These are phyloP conservation scores for Nothobranchius kuhntae DNA, from an alignment of 2,113 vertebrate species.

Conservation along the genomic window DNA sequence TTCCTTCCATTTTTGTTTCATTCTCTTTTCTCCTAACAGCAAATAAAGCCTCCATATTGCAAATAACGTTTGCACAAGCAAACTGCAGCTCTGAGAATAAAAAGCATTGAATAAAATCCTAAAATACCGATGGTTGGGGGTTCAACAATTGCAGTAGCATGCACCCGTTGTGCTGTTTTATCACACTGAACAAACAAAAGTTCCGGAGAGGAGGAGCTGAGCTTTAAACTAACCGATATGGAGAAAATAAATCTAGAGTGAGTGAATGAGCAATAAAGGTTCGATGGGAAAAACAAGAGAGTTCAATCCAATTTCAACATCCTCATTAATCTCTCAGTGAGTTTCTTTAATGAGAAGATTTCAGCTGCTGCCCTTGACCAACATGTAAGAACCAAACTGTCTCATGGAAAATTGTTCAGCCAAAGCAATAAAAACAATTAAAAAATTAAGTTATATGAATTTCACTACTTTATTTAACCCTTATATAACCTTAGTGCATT, in stretches of 20 bases:
- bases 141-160: not conserved
- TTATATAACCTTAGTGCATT: no score
- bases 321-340: no score
- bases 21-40: not conserved
- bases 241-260: no score
- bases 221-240: not conserved
- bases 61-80: not conserved
- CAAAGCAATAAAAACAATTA: no score
- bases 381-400: constrained; percentile 1
- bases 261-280: constrained; percentile 21
- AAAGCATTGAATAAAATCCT: not conserved
- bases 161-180: constrained; percentile 1
- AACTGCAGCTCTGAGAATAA: not conserved
- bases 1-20: not conserved
- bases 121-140: not conserved
- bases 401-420: not conserved
- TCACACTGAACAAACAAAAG: constrained; percentile 4
- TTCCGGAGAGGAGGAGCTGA: constrained; percentile 13
- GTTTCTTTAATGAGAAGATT: constrained; percentile 15
- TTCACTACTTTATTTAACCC: no score
- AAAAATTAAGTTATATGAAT: no score
- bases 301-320: no score
- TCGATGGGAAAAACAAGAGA: no score
- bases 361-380: constrained; percentile 9
- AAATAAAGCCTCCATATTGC: not conserved